Evolutionary conservation across 2,113 vertebrate species (phyloP).

Genomic region (Colinus virginianus): DNA sequence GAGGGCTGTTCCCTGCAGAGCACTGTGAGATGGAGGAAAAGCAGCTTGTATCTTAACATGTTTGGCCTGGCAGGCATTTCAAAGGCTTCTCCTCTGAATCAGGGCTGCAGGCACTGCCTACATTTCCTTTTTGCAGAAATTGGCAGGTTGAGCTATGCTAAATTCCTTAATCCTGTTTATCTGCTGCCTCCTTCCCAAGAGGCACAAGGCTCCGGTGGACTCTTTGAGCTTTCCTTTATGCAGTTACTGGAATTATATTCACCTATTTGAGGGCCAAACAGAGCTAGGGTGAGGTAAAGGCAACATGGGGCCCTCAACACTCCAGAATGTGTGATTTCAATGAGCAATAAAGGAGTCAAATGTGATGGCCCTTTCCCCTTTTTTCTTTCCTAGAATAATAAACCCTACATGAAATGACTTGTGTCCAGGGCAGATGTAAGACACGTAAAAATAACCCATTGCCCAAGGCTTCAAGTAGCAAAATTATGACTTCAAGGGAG

Average conservation of each 20-base stretch:
- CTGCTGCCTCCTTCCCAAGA: conserved; percentile 16
- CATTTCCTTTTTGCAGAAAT: conserved; percentile 49
- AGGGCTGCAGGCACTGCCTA: conserved; percentile 39
- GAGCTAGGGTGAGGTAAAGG: not conserved
- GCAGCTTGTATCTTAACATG: not conserved
- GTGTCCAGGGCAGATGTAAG: not conserved
- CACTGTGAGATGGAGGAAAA: not conserved
- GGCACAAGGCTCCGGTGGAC: not conserved
- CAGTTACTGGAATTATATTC: not conserved
- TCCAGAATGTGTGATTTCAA: not conserved
- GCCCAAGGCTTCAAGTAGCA: not conserved
- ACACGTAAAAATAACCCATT: not conserved
- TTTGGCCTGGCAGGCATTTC: conserved; percentile 46
- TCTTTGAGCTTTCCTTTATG: not conserved
- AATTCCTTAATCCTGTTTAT: conserved; percentile 66
- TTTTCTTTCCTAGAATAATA: not conserved
- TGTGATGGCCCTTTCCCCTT: not conserved
- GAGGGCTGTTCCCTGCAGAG: not conserved
- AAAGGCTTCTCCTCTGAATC: conserved; percentile 56
- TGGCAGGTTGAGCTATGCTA: conserved; percentile 39
- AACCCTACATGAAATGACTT: not conserved
- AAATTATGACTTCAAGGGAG: not conserved
- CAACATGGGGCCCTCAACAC: not conserved
- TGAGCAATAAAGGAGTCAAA: not conserved
- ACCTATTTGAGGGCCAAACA: not conserved